A percentile compares a stretch with the other conserved stretches of the same genome.
Conservation (phyloP, 2,797 vertebrate genomes). For the Helarctos malayanus region DNA sequence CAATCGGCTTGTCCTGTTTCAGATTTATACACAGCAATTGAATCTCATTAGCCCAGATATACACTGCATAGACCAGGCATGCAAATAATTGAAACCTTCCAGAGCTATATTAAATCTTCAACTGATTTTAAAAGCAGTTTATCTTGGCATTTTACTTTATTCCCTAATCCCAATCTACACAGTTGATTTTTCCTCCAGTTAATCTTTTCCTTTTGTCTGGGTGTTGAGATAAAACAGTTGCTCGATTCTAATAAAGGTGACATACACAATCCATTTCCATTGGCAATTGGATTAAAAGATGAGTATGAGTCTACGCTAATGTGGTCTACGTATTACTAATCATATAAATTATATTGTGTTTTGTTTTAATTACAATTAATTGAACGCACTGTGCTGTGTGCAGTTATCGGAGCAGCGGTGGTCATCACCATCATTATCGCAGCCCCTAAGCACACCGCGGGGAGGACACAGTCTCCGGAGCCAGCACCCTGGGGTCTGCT, state of each 20-base stretch:
- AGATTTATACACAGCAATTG: constrained; percentile 83
- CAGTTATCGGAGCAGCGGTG: not conserved
- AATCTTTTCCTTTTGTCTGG: constrained; percentile 79
- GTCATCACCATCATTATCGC: not conserved
- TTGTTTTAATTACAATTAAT: constrained; percentile 12
- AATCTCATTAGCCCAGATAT: constrained; percentile 87
- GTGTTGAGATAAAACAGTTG: constrained; percentile 71
- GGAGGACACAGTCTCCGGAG: not conserved
- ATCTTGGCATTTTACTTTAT: constrained; percentile 83
- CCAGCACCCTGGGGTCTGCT: not conserved
- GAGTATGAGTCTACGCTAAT: not conserved
- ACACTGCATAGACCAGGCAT: constrained; percentile 80
- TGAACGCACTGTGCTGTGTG: not conserved
- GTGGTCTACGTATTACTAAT: not conserved
- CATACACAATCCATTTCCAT: constrained; percentile 75
- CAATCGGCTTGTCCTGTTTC: constrained; percentile 62
- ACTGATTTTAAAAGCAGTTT: constrained; percentile 83
- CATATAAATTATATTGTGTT: not conserved
- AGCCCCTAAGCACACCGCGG: not conserved
- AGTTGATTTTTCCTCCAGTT: constrained; percentile 77
- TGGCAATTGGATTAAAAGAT: constrained; percentile 73
- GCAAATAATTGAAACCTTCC: constrained; percentile 87
- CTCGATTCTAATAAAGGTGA: constrained; percentile 70
- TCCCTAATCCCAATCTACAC: constrained; percentile 84
- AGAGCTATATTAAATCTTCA: constrained; percentile 81